These are phyloP conservation scores for Heterohyrax brucei DNA, from an alignment of 2,797 vertebrate genomes.

Conservation along the genomic window DNA sequence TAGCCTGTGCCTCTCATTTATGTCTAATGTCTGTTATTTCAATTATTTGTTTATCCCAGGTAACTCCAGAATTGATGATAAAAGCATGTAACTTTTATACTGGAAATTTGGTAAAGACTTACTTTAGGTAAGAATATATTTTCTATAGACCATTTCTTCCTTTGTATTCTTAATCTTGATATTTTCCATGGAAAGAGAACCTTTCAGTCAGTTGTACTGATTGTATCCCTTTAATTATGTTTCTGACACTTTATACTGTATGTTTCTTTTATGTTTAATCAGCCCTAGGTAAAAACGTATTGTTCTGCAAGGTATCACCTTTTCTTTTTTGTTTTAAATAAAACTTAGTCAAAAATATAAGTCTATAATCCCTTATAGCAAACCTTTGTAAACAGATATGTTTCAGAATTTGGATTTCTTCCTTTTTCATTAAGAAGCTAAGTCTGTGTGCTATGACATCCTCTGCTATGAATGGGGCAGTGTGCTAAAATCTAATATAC, in stretches of 20 bases:
- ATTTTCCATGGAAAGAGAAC: not conserved
- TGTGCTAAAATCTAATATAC: not conserved
- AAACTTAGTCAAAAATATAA: conserved; percentile 23
- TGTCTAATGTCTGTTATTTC: conserved; percentile 63
- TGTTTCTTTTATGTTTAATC: not conserved
- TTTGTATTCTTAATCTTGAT: conserved; percentile 39
- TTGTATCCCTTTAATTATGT: conserved; percentile 44
- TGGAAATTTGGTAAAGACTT: conserved; percentile 89
- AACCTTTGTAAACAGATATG: conserved; percentile 15
- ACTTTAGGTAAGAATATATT: conserved; percentile 91
- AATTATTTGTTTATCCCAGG: conserved; percentile 87
- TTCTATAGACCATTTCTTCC: conserved; percentile 61
- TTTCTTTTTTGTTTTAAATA: not conserved
- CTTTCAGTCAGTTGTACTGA: not conserved
- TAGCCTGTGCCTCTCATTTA: not conserved
- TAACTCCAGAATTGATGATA: conserved; percentile 88
- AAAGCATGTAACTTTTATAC: conserved; percentile 91
- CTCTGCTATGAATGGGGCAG: not conserved
- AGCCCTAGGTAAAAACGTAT: conserved; percentile 26
- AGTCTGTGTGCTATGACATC: not conserved
- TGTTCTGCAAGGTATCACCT: conserved; percentile 28
- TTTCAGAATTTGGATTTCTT: conserved; percentile 54
- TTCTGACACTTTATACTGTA: not conserved
- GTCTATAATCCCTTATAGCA: not conserved
- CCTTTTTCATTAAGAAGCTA: not conserved